Evolutionary conservation across 2,797 vertebrate species (phyloP), one percentile per base, ranked within the genome.

Genomic region (Iguana delicatissima): DNA sequence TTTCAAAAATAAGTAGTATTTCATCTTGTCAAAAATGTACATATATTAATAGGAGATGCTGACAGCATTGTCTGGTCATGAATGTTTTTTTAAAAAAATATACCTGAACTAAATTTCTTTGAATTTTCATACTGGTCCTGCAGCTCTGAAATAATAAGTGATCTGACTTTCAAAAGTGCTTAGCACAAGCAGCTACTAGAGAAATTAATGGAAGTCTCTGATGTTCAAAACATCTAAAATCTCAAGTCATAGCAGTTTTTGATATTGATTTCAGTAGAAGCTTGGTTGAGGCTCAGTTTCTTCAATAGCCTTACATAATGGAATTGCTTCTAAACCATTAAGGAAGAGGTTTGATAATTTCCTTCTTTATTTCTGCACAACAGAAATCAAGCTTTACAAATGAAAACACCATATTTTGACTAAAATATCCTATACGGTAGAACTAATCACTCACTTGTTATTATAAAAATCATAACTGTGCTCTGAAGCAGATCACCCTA

Each of bases 391-490:
- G 14, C 57, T 35, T n/a, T 0, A 29, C 22, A 80, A 79, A 69
- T 12, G 42, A 18, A 74, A 38, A 26, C 20, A 2, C 29, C 50
- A 29, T 52, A 0, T 1, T 10, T 32, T 35, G 5, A 0, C 0
- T 35, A 80, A 18, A 16, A 32, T 69, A 64, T 22, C 5, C 0
- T 0, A 38, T 69, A 38, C 16, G 24, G 77, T 20, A 26, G 35
- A 52, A 42, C 50, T 72, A 42, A 38, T n/a, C 35, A 67, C 46
- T 80, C 42, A 64, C 5, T 67, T 87, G 8, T 50, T n/a, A 32
- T 29, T 79, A 87, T 4, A 82, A 82, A 72, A 82, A 73, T 20
- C 10, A 9, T 26, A 79, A 59, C 10, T 38, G 79, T 38, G 16
- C 4, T 62, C 9, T 83, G 8, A 55, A 50, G 22, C 50, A 81